Base-by-base conservation (phyloP, 2,888 invertebrate genomes). In the Phanerotoma sp. region DNA sequence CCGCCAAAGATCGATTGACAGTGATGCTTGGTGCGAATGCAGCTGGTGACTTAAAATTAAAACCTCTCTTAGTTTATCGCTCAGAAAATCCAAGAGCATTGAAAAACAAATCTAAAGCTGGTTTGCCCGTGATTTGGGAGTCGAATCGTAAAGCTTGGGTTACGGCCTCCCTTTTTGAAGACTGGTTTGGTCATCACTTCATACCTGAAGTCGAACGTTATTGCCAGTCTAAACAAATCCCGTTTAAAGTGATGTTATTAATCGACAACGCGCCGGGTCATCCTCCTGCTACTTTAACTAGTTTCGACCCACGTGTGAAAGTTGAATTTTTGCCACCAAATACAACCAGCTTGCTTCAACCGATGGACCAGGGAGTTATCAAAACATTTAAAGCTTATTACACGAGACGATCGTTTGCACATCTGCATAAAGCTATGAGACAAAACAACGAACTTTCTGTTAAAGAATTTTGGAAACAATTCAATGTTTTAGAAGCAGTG, bases 291-390 rank as follows among this genome's bases (percentile, higher is more conserved):
- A n/a, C n/a, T n/a, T n/a, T n/a, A n/a, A n/a, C n/a, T n/a, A n/a
- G n/a, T n/a, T n/a, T n/a, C n/a, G n/a, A n/a, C n/a, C n/a, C n/a
- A n/a, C n/a, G n/a, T n/a, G n/a, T n/a, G n/a, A n/a, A n/a, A n/a
- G n/a, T n/a, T n/a, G n/a, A n/a, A n/a, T n/a, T n/a, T n/a, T n/a
- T n/a, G n/a, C n/a, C n/a, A 25, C 58, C 51, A 37, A 67, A 68
- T 60, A 69, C 65, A n/a, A 66, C 64, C 49, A 63, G 62, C 41
- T 46, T 68, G 16, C 50, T 69, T 44, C 67, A 69, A 62, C 66
- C 66, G 44, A 44, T 68, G 53, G 63, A 68, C 56, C 66, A 71
- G 62, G 65, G 66, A 42, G 67, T 67, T 49, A 68, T 67, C 56
- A 54, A 65, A 55, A 63, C 64, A 40, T 71, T 70, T 58, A 70